A percentile compares a stretch with the other conserved stretches of the same genome.
Conservation (phyloP, 2,888 invertebrate species). For the Elysia crispata region DNA sequence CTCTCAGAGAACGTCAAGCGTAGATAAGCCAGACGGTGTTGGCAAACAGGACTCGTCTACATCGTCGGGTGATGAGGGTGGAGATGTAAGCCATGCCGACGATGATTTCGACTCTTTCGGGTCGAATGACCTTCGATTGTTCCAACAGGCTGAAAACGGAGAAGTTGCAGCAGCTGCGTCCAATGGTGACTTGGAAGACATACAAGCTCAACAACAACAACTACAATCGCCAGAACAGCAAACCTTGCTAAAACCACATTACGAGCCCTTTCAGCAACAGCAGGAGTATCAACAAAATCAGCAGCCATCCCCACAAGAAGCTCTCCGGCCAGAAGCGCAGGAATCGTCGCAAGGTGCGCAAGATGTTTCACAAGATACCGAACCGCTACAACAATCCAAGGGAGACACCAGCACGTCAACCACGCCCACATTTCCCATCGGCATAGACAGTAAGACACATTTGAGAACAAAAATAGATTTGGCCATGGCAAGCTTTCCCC, state of each 20-base stretch:
- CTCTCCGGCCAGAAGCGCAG: too few species aligned
- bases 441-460: not conserved
- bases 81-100: not conserved
- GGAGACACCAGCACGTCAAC: not conserved
- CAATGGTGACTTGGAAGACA: too few species aligned
- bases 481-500: not conserved
- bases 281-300: too few species aligned
- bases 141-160: not conserved
- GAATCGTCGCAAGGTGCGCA: too few species aligned
- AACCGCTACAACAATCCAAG: not conserved
- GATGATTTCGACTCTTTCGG: conserved; percentile 32
- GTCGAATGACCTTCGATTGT: conserved; percentile 6
- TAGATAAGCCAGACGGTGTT: not conserved
- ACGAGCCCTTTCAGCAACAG: too few species aligned
- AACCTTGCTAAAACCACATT: too few species aligned
- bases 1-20: not conserved
- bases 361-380: too few species aligned
- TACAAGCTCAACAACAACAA: too few species aligned
- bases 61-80: not conserved
- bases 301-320: too few species aligned
- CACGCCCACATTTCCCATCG: conserved; percentile 9
- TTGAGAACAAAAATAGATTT: not conserved
- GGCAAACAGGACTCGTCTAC: not conserved
- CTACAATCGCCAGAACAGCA: too few species aligned
- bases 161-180: too few species aligned